Percentiles rank a stretch among this genome's conserved stretches.
These are phyloP conservation scores for Labroides dimidiatus DNA, from an alignment of 2,797 vertebrate genomes.

Conservation along the genomic window DNA sequence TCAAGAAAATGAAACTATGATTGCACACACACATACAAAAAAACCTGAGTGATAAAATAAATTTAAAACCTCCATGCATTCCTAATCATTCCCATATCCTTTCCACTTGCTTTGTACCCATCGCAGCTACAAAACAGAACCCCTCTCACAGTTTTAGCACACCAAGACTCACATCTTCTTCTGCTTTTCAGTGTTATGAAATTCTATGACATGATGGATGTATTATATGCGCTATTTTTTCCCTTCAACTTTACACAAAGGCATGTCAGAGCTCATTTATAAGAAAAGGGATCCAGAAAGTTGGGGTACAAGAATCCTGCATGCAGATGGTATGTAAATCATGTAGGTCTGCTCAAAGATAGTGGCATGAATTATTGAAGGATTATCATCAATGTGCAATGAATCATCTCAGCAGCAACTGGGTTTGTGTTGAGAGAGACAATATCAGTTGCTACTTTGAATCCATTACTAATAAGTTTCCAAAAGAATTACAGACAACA, in stretches of 20 bases:
- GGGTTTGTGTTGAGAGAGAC: slow-evolving; percentile 46
- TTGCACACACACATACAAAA: slow-evolving; percentile 7
- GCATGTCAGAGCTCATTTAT: slow-evolving; percentile 43
- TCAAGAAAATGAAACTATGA: slow-evolving; percentile 5
- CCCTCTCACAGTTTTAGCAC: slow-evolving; percentile 18
- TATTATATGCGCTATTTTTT: slow-evolving; percentile 44
- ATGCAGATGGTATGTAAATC: slow-evolving; percentile 64
- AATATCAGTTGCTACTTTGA: slow-evolving; percentile 25
- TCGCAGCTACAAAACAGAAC: slow-evolving; percentile 16
- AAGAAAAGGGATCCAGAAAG: slow-evolving; percentile 32
- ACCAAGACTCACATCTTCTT: slow-evolving; percentile 59
- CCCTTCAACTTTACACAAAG: slow-evolving; percentile 27
- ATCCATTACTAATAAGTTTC: slow-evolving; percentile 30
- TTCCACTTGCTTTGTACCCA: slow-evolving; percentile 25
- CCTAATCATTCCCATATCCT: slow-evolving; percentile 28
- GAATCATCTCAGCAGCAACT: slow-evolving; percentile 50
- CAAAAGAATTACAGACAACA: slow-evolving; percentile 30
- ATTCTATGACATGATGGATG: slow-evolving; percentile 49
- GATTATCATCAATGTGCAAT: slow-evolving; percentile 46
- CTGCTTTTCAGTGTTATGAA: slow-evolving; percentile 61
- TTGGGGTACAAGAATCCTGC: slow-evolving; percentile 25
- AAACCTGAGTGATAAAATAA: slow-evolving; percentile 26
- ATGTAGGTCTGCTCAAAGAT: slow-evolving; percentile 44
- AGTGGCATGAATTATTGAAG: slow-evolving; percentile 45
- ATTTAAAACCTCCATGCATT: slow-evolving; percentile 29